Percentiles rank a stretch among this genome's conserved stretches.
Evolutionary conservation across 37 sponge, comb jelly and placozoan genomes (phyloP).

Genomic region (Bolinopsis microptera): DNA sequence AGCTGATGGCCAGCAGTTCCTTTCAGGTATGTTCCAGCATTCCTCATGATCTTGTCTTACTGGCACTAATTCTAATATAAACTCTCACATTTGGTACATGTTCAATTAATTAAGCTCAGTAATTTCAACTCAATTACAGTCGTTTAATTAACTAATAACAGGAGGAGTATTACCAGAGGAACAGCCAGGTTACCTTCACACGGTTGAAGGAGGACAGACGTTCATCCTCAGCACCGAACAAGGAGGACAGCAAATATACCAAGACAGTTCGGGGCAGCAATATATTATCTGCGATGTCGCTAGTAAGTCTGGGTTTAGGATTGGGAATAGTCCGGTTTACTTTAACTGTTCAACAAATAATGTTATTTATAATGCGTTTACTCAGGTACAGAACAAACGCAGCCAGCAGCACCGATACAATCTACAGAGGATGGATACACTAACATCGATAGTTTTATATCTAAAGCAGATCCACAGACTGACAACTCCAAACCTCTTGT

Average conservation of each 20-base stretch:
- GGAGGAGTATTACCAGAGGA: constrained; percentile 60
- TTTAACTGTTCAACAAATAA: too few species aligned
- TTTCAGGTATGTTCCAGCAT: constrained; percentile 11
- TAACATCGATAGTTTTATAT: constrained; percentile 40
- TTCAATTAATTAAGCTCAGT: too few species aligned
- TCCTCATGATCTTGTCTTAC: neutral
- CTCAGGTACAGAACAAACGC: neutral
- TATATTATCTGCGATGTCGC: constrained; percentile 65
- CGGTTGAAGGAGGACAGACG: constrained; percentile 62
- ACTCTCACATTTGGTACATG: too few species aligned
- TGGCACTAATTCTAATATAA: too few species aligned
- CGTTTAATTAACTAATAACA: too few species aligned
- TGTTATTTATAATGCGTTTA: too few species aligned
- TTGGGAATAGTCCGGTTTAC: neutral
- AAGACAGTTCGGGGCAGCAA: constrained; percentile 59
- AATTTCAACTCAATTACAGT: too few species aligned
- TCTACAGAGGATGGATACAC: neutral
- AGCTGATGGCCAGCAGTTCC: constrained; percentile 59
- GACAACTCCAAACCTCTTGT: constrained; percentile 21
- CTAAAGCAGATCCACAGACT: neutral
- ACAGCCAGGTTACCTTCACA: constrained; percentile 53
- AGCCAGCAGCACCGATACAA: neutral
- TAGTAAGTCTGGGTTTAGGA: neutral
- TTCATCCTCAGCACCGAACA: constrained; percentile 41
- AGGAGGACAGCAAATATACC: constrained; percentile 65